A percentile compares a stretch with the other conserved stretches of the same genome.
Conservation (phyloP, 2,113 vertebrate genomes). For the Bubo bubo region DNA sequence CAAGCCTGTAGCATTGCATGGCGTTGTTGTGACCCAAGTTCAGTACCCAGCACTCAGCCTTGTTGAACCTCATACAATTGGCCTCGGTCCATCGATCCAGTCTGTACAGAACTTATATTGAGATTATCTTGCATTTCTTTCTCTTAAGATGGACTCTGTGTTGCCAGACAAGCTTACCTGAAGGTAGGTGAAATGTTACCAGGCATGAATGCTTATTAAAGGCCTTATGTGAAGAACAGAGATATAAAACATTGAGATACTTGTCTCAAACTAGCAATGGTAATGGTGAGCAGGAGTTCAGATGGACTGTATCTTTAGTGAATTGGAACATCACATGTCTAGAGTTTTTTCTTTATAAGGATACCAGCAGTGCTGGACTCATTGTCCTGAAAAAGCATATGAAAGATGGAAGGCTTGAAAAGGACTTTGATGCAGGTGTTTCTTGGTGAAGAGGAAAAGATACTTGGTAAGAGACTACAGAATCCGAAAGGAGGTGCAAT, state of each 20-base stretch:
- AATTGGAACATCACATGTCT: neutral
- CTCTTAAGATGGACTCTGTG: neutral
- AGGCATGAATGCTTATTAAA: neutral
- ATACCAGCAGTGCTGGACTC: neutral
- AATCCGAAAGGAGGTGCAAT: neutral
- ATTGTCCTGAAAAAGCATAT: neutral
- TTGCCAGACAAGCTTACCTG: neutral
- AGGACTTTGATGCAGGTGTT: neutral
- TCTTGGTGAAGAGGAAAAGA: neutral
- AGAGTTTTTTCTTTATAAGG: neutral
- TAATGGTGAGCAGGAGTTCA: neutral
- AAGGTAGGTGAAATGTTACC: neutral
- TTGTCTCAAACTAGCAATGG: neutral
- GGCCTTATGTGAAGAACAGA: neutral
- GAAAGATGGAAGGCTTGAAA: neutral
- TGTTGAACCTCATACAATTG: neutral
- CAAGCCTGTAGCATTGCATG: neutral
- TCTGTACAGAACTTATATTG: neutral
- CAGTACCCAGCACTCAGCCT: neutral
- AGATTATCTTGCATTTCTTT: neutral
- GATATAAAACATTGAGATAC: neutral
- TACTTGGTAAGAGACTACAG: neutral
- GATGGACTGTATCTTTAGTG: neutral
- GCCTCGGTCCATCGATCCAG: rapidly evolving
- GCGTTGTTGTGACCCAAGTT: neutral